phyloP scores from a whole-genome alignment of 2,888 invertebrate genomes.

The Ornithoptera priamus region DNA sequence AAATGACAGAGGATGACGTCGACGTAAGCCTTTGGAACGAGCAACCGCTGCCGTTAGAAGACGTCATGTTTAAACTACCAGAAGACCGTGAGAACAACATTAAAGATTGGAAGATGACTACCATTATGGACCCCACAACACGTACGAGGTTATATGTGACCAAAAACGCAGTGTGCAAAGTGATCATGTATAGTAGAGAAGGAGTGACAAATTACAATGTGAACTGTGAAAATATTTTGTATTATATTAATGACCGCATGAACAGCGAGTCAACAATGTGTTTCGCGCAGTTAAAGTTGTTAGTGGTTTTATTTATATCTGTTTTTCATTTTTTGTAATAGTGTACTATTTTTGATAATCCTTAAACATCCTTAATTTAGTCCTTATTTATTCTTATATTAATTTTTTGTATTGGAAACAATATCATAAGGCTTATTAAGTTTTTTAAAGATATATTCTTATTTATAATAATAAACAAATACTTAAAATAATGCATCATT shows the following conservation, averaged over 20 bases:
- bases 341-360: neutral
- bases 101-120: conserved; percentile 62
- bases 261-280: conserved; percentile 40
- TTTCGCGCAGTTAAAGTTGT: conserved; percentile 5
- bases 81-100: conserved; percentile 42
- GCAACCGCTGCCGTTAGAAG: conserved; percentile 47
- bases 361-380: neutral
- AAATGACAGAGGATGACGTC: conserved; percentile 64
- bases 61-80: conserved; percentile 41
- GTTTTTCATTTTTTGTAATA: conserved; percentile 8
- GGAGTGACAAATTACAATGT: conserved; percentile 63
- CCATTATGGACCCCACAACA: conserved; percentile 61
- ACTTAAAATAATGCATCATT: neutral
- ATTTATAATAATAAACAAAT: neutral
- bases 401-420: neutral
- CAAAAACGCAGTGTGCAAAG: conserved; percentile 58
- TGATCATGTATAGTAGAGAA: conserved; percentile 69
- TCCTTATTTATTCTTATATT: neutral
- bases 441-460: too few species aligned
- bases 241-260: conserved; percentile 59
- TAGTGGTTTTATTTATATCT: conserved; percentile 11
- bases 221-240: conserved; percentile 62
- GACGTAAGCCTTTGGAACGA: conserved; percentile 67
- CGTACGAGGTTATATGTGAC: conserved; percentile 63
- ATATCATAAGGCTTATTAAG: neutral